Base-by-base conservation (phyloP, 2,797 vertebrate genomes). In the Sebastes iracundus region DNA sequence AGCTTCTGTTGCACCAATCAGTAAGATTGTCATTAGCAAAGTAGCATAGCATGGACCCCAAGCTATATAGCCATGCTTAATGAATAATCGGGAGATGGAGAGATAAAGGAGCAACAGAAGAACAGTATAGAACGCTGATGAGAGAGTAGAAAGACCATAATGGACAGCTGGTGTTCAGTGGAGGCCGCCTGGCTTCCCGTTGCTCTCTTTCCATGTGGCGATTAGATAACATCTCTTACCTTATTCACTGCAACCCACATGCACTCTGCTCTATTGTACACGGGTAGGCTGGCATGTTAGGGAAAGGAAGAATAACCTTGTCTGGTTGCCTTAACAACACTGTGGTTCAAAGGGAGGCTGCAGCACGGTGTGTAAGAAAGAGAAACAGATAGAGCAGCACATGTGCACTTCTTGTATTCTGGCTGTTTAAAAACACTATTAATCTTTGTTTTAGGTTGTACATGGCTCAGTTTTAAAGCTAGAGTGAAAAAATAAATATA, bases 191-290 rank as follows among this genome's bases (percentile, higher is more conserved):
- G 82, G 80, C 90, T 88, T 90, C 88, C 78, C 77, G n/a, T 86
- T 80, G 87, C 74, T 85, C 69, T 76, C 81, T 92, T 84, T 92
- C 92, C 88, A 87, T 84, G 85, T 72, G 30, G 71, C 56, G 32
- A 61, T 75, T 49, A 91, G 94, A 95, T 95, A 95, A 93, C 88
- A 95, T 95, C 95, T 94, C 85, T 84, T 92, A 90, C 90, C 87
- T 91, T 93, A 91, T 95, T 95, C 91, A 90, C 87, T 75, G 77
- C 85, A 85, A 64, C 93, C 91, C 92, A 89, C 93, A 93, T 91
- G 82, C 88, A 59, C 86, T 77, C 79, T 38, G 82, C 75, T 86
- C 82, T 14, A 86, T 91, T 93, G 89, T 89, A 76, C 86, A 79
- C 71, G 30, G 79, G 81, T 66, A 87, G 90, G 82, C 79, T 88